phyloP scores from a whole-genome alignment of 1,140 invertebrate genomes.

The Nephila pilipes region DNA sequence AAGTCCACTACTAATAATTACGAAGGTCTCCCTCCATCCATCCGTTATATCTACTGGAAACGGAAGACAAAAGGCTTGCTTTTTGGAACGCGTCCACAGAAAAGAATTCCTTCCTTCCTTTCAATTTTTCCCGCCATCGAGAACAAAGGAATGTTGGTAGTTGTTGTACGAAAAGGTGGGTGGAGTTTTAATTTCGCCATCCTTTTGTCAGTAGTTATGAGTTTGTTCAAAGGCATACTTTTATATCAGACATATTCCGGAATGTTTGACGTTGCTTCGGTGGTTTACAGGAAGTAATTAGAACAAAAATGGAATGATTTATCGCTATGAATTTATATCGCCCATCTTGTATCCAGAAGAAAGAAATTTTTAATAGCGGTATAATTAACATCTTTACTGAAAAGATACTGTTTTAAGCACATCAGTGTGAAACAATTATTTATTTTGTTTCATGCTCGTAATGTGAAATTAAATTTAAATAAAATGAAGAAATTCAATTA shows the following conservation, averaged over 20 bases:
- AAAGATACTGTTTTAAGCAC: neutral
- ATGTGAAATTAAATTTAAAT: too few relatives aligned
- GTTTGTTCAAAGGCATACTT: conserved; percentile 20
- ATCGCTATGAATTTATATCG: conserved; percentile 2
- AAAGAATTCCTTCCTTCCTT: conserved; percentile 22
- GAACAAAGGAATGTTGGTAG: conserved; percentile 31
- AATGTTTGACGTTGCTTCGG: neutral
- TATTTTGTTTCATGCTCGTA: too few relatives aligned
- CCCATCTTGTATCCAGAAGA: neutral
- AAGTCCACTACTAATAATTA: neutral
- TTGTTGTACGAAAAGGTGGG: conserved; percentile 29
- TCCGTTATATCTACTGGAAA: conserved; percentile 5
- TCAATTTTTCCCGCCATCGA: conserved; percentile 1
- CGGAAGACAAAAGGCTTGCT: conserved; percentile 16
- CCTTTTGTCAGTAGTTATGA: conserved; percentile 26
- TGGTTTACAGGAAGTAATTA: conserved; percentile 41
- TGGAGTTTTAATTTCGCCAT: conserved; percentile 20
- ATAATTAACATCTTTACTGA: neutral
- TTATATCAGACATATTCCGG: neutral
- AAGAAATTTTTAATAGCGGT: neutral
- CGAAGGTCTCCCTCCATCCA: neutral
- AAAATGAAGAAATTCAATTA: too few relatives aligned
- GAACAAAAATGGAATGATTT: conserved; percentile 28
- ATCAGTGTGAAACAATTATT: neutral
- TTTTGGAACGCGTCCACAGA: conserved; percentile 39